Conservation (phyloP, 2,113 vertebrate species). For the Vidua chalybeata region DNA sequence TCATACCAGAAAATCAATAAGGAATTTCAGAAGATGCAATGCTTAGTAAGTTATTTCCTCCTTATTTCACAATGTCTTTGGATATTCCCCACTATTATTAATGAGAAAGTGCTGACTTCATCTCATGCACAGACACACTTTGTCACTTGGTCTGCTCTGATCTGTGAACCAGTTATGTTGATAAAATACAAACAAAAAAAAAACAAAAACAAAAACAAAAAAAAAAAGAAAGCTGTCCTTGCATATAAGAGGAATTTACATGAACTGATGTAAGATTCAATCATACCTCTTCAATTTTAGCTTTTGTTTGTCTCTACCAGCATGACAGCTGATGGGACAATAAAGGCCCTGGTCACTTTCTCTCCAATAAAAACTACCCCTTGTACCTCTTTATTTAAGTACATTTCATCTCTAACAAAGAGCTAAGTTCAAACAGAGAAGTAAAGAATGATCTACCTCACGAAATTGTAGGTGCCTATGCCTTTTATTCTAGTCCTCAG, state of each 20-base stretch:
- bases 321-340: background rate
- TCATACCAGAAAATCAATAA: background rate
- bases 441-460: background rate
- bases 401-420: background rate
- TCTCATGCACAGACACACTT: background rate
- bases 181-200: background rate
- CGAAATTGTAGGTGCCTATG: background rate
- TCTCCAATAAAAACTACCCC: fast-evolving
- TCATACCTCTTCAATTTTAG: background rate
- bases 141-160: background rate
- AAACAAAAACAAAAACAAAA: too few relatives aligned
- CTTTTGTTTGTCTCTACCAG: background rate
- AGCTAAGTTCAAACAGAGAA: background rate
- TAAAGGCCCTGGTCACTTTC: background rate
- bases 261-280: fast-evolving
- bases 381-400: background rate
- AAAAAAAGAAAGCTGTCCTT: background rate
- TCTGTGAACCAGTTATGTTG: background rate
- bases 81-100: background rate
- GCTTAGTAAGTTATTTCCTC: background rate
- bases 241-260: background rate
- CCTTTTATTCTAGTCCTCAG: background rate
- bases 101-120: background rate
- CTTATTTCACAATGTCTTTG: background rate
- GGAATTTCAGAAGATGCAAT: background rate